Evolutionary conservation across 2,113 vertebrate genomes (phyloP), one percentile per base, ranked within the genome.

Genomic region (Vireo altiloquus): DNA sequence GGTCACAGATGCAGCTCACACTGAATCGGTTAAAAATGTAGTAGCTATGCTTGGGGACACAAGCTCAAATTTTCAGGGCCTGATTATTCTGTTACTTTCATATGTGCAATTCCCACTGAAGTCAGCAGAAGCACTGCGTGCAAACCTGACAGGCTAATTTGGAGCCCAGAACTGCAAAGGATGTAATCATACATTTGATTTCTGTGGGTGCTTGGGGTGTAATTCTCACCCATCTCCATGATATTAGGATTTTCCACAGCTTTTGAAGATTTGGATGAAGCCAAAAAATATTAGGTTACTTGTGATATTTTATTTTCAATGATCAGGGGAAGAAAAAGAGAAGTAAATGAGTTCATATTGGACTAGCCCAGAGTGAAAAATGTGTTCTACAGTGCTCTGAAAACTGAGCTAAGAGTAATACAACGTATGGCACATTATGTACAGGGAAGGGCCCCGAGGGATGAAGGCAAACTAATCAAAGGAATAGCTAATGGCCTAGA

Each of bases 31-130:
- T 96, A 96, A 96, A 96, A 97, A 96, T 95, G 95, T 91, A 95
- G 92, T 63, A 96, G 90, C 65, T 92, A 63, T 93, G 94, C 90
- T 94, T 97, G 82, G 95, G 93, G 94, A 95, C 88, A 95, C 68
- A 89, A 93, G 92, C 94, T 94, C 84, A 95, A 89, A 94, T 95
- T 96, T 94, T 96, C 96, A 96, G 92, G 88, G 72, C 86, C 90
- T 96, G 93, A 97, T 96, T 97, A 97, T 96, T 96, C 95, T 79
- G 88, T 96, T 94, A 84, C 88, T 94, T 96, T 95, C 76, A 13
- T 50, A 49, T 61, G 86, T 92, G 86, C 80, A 96, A 93, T 97
- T 96, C 93, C 95, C 93, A 96, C 88, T 89, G 93, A 96, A 96
- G 95, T 95, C 77, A 71, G 94, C 72, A 75, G 79, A 92, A 96